Base-by-base conservation (phyloP, 1,140 invertebrate species). In the Homarus americanus region DNA sequence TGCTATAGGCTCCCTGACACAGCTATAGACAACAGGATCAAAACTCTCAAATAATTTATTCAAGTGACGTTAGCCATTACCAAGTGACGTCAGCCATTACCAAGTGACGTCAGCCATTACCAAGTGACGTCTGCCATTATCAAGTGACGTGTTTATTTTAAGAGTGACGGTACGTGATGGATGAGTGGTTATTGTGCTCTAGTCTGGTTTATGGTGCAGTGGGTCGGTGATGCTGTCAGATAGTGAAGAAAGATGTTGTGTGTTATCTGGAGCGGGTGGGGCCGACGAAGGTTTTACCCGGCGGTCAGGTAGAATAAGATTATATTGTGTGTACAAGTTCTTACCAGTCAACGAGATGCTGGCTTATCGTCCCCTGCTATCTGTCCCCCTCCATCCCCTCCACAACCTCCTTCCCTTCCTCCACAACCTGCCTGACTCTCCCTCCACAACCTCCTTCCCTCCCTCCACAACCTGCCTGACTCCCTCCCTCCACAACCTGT, bases 161-260 rank as follows among this genome's bases (percentile, higher is more conserved):
- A n/a, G n/a, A 66, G 34, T 24, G 78, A n/a, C 34, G 9, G 79
- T 38, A 24, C 20, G 44, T 82, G 79, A 82, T 82, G 79, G 44
- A 83, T 83, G 58, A 66, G 15, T 20, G 17, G 80, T 83, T 69
- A 69, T 44, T 84, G 63, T 84, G 17, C 38, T 66, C n/a, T 63
- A 72, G 66, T 72, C 34, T 63, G 53, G 63, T 84, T 84, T 84
- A 84, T 72, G 82, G 63, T 40, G 63, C 82, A 32, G 82, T 5
- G 63, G 10, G 9, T 1, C 66, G 2, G 36, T 32, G 82, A 84
- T 69, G 82, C n/a, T 72, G 82, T 84, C 28, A 84, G 82, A 72
- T 84, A 44, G 15, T 3, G 82, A 72, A 84, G 82, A 72, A 32
- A 41, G 82, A 72, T 72, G 80, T 69, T 34, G 80, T 69, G 58